Conservation (phyloP, 2,797 vertebrate genomes). For the Artibeus jamaicensis region DNA sequence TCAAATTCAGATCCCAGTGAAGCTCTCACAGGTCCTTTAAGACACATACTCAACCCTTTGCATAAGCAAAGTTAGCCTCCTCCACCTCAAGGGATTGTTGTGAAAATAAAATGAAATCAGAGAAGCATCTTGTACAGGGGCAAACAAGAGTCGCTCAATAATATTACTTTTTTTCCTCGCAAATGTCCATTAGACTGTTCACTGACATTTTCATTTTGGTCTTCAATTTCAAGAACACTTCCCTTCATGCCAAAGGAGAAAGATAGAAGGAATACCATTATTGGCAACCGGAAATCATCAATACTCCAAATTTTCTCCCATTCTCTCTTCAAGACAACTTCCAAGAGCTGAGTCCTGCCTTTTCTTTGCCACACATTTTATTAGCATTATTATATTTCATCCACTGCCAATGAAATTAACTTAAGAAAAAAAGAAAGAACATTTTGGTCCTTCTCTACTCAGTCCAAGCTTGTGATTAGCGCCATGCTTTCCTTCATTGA, state of each 20-base stretch:
- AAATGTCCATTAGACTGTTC: not conserved
- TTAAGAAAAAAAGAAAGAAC: not conserved
- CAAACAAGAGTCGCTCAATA: not conserved
- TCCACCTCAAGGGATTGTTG: not conserved
- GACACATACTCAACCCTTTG: not conserved
- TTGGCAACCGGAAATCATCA: not conserved
- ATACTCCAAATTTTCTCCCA: slow-evolving; percentile 1
- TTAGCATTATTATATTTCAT: not conserved
- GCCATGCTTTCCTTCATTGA: not conserved
- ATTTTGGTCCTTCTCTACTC: not conserved
- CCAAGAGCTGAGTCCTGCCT: slow-evolving; percentile 33
- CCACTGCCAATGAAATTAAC: slow-evolving; percentile 14
- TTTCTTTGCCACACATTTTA: not conserved
- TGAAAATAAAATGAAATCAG: not conserved
- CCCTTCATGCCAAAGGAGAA: slow-evolving; percentile 5
- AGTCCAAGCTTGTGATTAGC: not conserved
- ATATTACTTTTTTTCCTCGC: not conserved
- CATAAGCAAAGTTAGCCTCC: not conserved
- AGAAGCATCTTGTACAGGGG: not conserved
- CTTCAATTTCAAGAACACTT: not conserved
- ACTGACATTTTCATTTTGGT: not conserved
- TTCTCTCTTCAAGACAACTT: not conserved
- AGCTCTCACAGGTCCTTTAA: not conserved
- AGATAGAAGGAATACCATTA: not conserved
- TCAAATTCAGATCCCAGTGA: not conserved